A percentile compares a stretch with the other conserved stretches of the same genome.
Evolutionary conservation across 2,113 vertebrate genomes (phyloP).

Genomic region (Melanotaenia duboulayi): DNA sequence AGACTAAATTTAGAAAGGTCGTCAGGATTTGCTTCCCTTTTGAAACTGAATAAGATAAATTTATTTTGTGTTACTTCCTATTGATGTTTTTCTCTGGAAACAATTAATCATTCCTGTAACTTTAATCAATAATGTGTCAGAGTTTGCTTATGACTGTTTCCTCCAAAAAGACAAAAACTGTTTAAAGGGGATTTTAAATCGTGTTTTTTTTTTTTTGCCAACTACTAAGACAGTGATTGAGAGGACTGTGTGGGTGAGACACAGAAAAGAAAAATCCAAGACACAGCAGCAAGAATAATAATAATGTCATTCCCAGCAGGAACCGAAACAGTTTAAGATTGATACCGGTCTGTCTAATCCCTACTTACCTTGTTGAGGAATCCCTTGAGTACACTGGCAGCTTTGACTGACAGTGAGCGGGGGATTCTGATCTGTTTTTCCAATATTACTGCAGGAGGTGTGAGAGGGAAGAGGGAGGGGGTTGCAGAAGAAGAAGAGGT

Average conservation of each 20-base stretch:
- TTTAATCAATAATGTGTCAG: too few species aligned
- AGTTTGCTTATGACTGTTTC: too few species aligned
- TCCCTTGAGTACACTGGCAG: conserved; percentile 97
- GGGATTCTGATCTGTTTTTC: conserved; percentile 99
- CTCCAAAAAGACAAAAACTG: background rate
- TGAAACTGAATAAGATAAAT: too few species aligned
- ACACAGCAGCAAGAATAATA: conserved; percentile 2
- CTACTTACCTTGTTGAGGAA: conserved; percentile 96
- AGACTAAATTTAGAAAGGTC: too few species aligned
- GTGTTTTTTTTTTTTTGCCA: too few species aligned
- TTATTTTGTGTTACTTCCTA: too few species aligned
- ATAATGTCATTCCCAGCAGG: conserved; percentile 19
- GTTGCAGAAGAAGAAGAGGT: background rate
- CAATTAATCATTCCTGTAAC: too few species aligned
- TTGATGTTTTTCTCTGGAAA: too few species aligned
- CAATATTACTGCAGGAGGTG: conserved; percentile 90
- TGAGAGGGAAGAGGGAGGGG: conserved; percentile 39
- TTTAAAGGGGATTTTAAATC: too few species aligned
- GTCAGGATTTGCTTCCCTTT: too few species aligned
- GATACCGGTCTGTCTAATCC: conserved; percentile 13
- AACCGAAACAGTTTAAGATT: conserved; percentile 17
- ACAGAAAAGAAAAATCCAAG: background rate
- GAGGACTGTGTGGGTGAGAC: background rate
- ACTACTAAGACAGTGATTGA: conserved; percentile 2
- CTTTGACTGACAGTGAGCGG: conserved; percentile 97